Evolutionary conservation across 2,113 vertebrate species (phyloP).

Genomic region (Notarius lentiginosus): DNA sequence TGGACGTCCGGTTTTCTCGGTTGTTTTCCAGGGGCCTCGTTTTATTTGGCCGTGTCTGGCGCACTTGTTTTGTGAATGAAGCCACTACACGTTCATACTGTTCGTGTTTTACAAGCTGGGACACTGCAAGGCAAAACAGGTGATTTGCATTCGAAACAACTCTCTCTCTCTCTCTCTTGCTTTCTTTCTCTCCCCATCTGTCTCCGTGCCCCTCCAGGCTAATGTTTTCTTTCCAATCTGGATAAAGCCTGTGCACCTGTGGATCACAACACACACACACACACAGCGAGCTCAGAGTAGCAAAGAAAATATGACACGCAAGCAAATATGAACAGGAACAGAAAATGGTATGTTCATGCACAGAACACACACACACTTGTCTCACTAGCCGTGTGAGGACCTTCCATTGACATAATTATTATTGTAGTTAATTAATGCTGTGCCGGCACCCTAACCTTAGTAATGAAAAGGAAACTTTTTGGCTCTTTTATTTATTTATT

Average conservation of each 20-base stretch:
- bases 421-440: too few species aligned
- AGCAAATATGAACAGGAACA: slow-evolving; percentile 13
- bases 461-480: too few species aligned
- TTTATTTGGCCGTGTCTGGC: slow-evolving; percentile 29
- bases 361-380: slow-evolving; percentile 15
- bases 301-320: slow-evolving; percentile 23
- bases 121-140: slow-evolving; percentile 61
- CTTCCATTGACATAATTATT: too few species aligned
- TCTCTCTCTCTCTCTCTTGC: slow-evolving; percentile 25
- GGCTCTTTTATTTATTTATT: too few species aligned
- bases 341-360: background rate
- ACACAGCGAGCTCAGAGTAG: slow-evolving; percentile 27
- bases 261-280: slow-evolving; percentile 54
- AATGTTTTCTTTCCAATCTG: slow-evolving; percentile 67
- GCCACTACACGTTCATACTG: slow-evolving; percentile 66
- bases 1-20: slow-evolving; percentile 19
- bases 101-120: slow-evolving; percentile 70
- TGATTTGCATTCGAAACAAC: slow-evolving; percentile 78
- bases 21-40: background rate
- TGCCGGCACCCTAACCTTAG: too few species aligned
- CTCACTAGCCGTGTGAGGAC: too few species aligned
- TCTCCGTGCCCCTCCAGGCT: slow-evolving; percentile 66
- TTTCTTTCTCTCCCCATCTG: slow-evolving; percentile 40
- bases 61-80: slow-evolving; percentile 64
- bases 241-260: slow-evolving; percentile 71